Conservation (phyloP, 2,797 vertebrate genomes). For the Pyrrhura leucotis region DNA sequence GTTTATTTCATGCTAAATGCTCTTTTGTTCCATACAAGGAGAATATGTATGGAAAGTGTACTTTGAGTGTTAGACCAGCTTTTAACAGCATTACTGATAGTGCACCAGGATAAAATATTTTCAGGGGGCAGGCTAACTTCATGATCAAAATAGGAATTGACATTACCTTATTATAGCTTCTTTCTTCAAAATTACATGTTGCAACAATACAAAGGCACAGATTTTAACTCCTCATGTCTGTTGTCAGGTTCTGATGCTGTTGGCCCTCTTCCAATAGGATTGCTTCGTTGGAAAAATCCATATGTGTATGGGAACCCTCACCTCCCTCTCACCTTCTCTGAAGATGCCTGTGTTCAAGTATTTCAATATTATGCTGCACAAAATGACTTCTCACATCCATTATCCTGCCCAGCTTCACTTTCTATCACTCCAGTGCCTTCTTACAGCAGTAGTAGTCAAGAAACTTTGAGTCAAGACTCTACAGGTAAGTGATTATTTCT, state of each 20-base stretch:
- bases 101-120: background rate
- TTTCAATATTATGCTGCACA: conserved; percentile 66
- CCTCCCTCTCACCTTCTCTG: conserved; percentile 63
- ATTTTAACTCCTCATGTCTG: conserved; percentile 26
- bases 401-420: conserved; percentile 89
- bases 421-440: conserved; percentile 88
- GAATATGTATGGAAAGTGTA: background rate
- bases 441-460: conserved; percentile 84
- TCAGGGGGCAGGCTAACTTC: background rate
- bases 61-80: background rate
- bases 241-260: conserved; percentile 82
- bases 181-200: background rate
- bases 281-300: conserved; percentile 86
- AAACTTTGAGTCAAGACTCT: conserved; percentile 86
- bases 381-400: conserved; percentile 79
- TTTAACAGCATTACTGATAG: background rate
- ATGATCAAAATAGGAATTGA: background rate
- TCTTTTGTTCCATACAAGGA: background rate
- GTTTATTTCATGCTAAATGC: background rate
- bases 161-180: background rate
- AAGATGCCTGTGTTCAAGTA: conserved; percentile 76
- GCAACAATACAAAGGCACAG: background rate
- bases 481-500: conserved; percentile 74
- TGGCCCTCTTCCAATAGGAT: conserved; percentile 83
- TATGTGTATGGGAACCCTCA: conserved; percentile 66